These are phyloP conservation scores for Tachystola acroxantha DNA, from an alignment of 2,888 invertebrate genomes.

Conservation along the genomic window DNA sequence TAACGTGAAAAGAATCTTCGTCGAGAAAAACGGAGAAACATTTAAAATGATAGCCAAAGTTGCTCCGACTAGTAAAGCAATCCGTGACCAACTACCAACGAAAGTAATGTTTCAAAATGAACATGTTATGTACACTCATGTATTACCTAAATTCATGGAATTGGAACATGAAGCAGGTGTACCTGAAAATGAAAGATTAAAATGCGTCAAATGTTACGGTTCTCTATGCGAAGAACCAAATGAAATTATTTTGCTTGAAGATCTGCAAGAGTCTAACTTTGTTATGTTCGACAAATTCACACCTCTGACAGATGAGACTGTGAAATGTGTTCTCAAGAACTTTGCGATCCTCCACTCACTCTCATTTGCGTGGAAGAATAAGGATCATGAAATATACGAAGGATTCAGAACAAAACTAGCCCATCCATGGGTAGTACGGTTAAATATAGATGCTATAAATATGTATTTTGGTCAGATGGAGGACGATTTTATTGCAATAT, in stretches of 20 bases:
- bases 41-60: constrained; percentile 31
- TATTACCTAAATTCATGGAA: constrained; percentile 29
- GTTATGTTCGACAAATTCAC: constrained; percentile 27
- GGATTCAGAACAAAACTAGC: constrained; percentile 14
- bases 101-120: constrained; percentile 29
- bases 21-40: constrained; percentile 22
- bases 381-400: constrained; percentile 21
- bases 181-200: constrained; percentile 23
- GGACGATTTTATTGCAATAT: not conserved
- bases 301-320: constrained; percentile 1
- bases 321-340: constrained; percentile 26
- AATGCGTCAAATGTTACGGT: constrained; percentile 31
- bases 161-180: constrained; percentile 22
- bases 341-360: constrained; percentile 31
- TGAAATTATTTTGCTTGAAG: constrained; percentile 40
- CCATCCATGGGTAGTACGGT: constrained; percentile 12
- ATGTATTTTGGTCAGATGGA: constrained; percentile 6
- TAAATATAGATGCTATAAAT: not conserved
- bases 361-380: constrained; percentile 28
- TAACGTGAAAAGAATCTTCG: constrained; percentile 24
- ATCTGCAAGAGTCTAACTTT: constrained; percentile 24
- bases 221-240: constrained; percentile 20
- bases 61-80: constrained; percentile 20
- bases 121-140: constrained; percentile 26
- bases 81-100: constrained; percentile 16